A percentile compares a stretch with the other conserved stretches of the same genome.
Evolutionary conservation across 2,113 vertebrate species (phyloP).

Genomic region (Rousettus leschenaultii): DNA sequence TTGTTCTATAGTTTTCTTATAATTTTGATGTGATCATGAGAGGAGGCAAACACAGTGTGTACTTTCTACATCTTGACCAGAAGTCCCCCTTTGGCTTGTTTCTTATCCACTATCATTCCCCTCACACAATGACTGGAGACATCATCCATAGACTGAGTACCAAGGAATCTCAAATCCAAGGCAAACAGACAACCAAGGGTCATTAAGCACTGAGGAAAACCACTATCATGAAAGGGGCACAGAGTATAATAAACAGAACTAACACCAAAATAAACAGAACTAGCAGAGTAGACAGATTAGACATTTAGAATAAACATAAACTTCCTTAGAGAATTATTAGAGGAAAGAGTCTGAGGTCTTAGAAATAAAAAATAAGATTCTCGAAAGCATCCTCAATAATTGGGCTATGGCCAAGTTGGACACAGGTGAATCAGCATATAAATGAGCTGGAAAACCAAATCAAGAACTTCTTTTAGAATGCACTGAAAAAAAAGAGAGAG

Average conservation of each 20-base stretch:
- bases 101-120: background rate
- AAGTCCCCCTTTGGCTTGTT: background rate
- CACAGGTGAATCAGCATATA: background rate
- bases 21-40: too few species aligned
- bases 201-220: background rate
- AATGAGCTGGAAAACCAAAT: background rate
- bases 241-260: background rate
- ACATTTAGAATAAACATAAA: background rate
- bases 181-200: background rate
- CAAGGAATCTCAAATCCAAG: background rate
- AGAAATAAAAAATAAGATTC: background rate
- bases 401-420: background rate
- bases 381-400: background rate
- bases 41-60: too few species aligned
- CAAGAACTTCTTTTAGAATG: background rate
- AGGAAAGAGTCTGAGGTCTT: background rate
- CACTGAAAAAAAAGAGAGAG: background rate
- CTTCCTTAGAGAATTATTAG: background rate
- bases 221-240: too few species aligned
- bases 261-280: background rate
- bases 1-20: too few species aligned
- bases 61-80: too few species aligned
- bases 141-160: background rate
- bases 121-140: background rate
- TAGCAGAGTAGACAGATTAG: background rate